A percentile compares a stretch with the other conserved stretches of the same genome.
Evolutionary conservation across 2,888 invertebrate genomes (phyloP).

Genomic region (Dendrolimus pini): DNA sequence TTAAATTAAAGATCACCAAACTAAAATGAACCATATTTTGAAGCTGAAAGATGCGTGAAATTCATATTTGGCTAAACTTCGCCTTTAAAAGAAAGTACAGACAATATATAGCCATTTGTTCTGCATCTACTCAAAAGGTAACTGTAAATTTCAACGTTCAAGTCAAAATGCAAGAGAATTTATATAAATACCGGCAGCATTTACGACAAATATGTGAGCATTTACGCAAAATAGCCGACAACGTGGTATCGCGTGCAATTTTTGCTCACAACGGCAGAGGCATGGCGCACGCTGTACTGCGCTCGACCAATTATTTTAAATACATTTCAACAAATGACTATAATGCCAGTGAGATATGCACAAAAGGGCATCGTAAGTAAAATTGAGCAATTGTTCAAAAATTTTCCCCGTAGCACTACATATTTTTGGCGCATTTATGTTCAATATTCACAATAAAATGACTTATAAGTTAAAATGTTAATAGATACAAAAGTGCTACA

Average conservation of each 20-base stretch:
- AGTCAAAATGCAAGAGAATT: slow-evolving; percentile 30
- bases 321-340: slow-evolving; percentile 74
- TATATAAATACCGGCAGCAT: slow-evolving; percentile 44
- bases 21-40: too few relatives aligned
- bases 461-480: neutral
- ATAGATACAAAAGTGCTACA: too few relatives aligned
- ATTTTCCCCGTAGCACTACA: too few relatives aligned
- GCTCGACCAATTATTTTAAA: slow-evolving; percentile 73
- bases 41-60: too few relatives aligned
- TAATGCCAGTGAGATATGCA: slow-evolving; percentile 68
- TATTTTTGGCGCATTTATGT: too few relatives aligned
- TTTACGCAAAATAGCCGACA: slow-evolving; percentile 57
- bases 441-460: slow-evolving; percentile 14
- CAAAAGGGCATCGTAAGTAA: slow-evolving; percentile 45
- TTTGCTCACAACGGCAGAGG: slow-evolving; percentile 51
- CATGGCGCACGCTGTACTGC: slow-evolving; percentile 63
- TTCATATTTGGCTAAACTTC: too few relatives aligned
- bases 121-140: slow-evolving; percentile 9
- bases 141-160: slow-evolving; percentile 32
- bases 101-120: too few relatives aligned
- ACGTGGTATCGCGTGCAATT: slow-evolving; percentile 66
- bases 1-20: too few relatives aligned
- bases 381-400: slow-evolving; percentile 46
- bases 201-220: slow-evolving; percentile 73
- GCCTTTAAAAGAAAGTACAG: too few relatives aligned